Base-by-base conservation (phyloP, 2,113 vertebrate genomes). In the Labeo catla region DNA sequence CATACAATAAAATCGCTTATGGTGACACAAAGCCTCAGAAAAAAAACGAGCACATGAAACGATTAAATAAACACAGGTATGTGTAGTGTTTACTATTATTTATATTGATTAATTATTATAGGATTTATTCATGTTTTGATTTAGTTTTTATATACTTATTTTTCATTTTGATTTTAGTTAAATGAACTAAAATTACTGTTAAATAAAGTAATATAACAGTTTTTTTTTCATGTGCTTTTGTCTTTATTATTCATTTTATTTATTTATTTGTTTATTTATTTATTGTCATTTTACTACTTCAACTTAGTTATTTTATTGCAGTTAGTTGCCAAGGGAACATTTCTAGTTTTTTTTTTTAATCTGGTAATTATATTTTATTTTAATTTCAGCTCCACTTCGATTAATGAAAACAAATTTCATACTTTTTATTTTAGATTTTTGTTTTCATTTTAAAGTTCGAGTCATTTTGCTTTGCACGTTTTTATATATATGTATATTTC, bases 41-140 rank as follows among this genome's bases (percentile, higher is more conserved):
- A 11, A 47, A 28, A 0, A 8, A 63, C 1, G 76, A 76, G n/a
- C 82, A 81, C 19, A 91, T 85, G 87, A 95, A 90, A 68, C 92
- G 93, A 0, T 89, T 93, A 21, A 94, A 91, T 89, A 95, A 93
- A 84, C 93, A 95, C 92, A 91, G 92, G 95, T 95, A 87, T 52
- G 8, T 6, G 10, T 9, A 6, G 4, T 73, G 16, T 23, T 45
- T 9, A 9, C 8, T 57, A 9, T 9, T n/a, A 61, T 61, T 61
- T 61, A 2, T n/a, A 61, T 61, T 0, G 57, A 2, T 43, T 21
- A 43, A 72, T 43, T 43, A 10, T 72, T 21, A 11, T 45, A 72
- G 16, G 8, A 70, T 43, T 19, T 43, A 43, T 10, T 43, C 8
- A 10, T 43, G 8, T 39, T 70, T 19, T 39, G 3, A 70, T 39